Evolutionary conservation across 2,797 vertebrate species (phyloP).

Genomic region (Typhlichthys subterraneus): DNA sequence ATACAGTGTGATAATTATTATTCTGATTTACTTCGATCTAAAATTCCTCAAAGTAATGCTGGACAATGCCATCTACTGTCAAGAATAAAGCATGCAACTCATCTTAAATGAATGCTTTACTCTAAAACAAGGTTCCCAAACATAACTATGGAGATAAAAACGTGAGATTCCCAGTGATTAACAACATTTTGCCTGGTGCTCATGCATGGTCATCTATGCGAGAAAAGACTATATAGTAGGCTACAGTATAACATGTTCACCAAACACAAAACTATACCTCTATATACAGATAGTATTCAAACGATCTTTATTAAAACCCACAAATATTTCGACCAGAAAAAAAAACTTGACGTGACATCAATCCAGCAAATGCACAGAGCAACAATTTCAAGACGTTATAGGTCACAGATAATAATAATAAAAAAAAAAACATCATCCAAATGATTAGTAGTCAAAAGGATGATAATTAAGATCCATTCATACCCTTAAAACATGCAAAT

Average conservation of each 20-base stretch:
- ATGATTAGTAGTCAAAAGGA: constrained; percentile 54
- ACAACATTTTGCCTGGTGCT: constrained; percentile 41
- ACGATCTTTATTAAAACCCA: constrained; percentile 55
- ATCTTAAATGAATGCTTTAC: no score
- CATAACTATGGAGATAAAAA: constrained; percentile 8
- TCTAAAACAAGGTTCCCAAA: no score
- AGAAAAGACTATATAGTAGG: constrained; percentile 32
- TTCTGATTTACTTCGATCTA: no score
- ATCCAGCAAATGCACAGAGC: constrained; percentile 39
- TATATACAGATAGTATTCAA: constrained; percentile 67
- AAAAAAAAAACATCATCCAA: constrained; percentile 43
- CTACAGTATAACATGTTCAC: constrained; percentile 56
- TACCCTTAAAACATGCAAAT: constrained; percentile 58
- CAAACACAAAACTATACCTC: constrained; percentile 64
- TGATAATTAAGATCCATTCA: constrained; percentile 61
- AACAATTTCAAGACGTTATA: constrained; percentile 35
- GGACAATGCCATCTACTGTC: no score
- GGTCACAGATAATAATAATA: constrained; percentile 28
- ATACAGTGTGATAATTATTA: no score
- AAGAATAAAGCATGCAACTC: no score
- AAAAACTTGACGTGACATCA: constrained; percentile 44
- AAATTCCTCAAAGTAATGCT: no score
- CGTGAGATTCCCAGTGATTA: constrained; percentile 44
- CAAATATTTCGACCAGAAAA: constrained; percentile 46
- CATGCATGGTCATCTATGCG: constrained; percentile 45